Evolutionary conservation across 1,140 invertebrate genomes (phyloP), one percentile per base, ranked within the genome.

Genomic region (Drosophila prosaltans): DNA sequence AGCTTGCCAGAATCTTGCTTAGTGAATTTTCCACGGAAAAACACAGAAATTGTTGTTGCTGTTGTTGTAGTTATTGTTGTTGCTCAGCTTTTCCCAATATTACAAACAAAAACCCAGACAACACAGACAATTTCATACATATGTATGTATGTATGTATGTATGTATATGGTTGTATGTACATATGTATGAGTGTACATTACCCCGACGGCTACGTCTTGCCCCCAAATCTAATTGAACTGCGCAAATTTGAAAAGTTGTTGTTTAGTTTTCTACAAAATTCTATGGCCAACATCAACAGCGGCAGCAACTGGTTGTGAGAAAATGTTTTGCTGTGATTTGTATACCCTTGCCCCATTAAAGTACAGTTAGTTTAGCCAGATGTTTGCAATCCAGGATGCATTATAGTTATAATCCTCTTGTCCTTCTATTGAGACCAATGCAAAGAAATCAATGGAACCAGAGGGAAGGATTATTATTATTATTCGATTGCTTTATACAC

Each of bases 211-310:
- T 30, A 3, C 10, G 3, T 40, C 39, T 48, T 48, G 45, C 8
- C 45, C 21, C 2, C 45, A 24, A 59, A 45, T 28, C 60, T 62
- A 62, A 62, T 62, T 62, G 60, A 45, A 62, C 60, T 62, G 60
- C 60, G 60, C 60, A 62, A 62, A 62, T 62, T 62, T 40, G 43
- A 24, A 58, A 16, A 36, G 68, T 62, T 62, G 26, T 62, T 62
- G 60, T 45, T 62, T 45, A 28, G 39, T 43, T 62, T 62, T 62
- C 60, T 62, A 62, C 59, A 61, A 61, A 61, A 61, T 36, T 43
- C 26, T 61, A 40, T 43, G 26, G 16, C 3, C 57, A 24, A 51
- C 9, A 5, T 21, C 48, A 54, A 26, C 48, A 54, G 24, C 41
- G 6, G 11, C 41, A 45, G 41, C 41, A 45, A 16, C 48, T 24